Conservation (phyloP, 2,797 vertebrate genomes). For the Morus bassanus region DNA sequence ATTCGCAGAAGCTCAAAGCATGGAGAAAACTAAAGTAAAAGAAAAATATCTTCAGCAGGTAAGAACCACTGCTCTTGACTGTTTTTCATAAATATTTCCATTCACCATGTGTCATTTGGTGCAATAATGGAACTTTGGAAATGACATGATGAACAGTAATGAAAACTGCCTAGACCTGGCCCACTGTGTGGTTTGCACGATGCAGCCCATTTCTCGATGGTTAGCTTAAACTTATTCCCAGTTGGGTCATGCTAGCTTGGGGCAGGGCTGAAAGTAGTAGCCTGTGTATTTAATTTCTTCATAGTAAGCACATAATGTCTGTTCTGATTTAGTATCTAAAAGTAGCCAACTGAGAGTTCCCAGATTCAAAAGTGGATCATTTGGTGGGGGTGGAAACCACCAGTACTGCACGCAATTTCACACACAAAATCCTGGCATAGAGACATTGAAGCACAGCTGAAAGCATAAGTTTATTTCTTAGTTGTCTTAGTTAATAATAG, state of each 20-base stretch:
- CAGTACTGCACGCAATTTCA: neutral
- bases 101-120: neutral
- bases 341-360: neutral
- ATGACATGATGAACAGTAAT: neutral
- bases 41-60: slow-evolving; percentile 63
- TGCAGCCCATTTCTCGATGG: neutral
- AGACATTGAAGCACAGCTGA: neutral
- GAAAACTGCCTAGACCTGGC: neutral
- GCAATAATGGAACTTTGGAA: neutral
- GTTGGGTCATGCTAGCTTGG: neutral
- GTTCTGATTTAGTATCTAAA: neutral
- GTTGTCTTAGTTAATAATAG: neutral
- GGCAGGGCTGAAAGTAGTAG: neutral
- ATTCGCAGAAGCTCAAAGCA: neutral
- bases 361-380: neutral
- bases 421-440: neutral
- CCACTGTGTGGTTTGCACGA: neutral
- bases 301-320: neutral
- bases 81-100: neutral
- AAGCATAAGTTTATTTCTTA: neutral
- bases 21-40: slow-evolving; percentile 38
- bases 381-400: fast-evolving
- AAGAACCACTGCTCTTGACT: neutral
- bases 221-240: neutral
- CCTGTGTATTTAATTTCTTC: neutral